phyloP scores from a whole-genome alignment of 2,888 invertebrate genomes.

The Xylota sylvarum region DNA sequence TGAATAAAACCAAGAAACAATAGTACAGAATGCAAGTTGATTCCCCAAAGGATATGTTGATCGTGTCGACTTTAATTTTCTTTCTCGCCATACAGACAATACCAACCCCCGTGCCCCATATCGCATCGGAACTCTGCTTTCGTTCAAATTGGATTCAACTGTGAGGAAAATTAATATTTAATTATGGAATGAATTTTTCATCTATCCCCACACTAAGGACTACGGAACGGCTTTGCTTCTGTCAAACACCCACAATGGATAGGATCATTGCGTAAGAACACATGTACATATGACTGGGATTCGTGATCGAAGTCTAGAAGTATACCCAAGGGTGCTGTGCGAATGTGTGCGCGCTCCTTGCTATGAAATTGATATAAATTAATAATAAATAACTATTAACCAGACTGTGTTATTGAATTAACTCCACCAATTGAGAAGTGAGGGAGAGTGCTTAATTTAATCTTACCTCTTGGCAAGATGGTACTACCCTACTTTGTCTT shows the following conservation, averaged over 20 bases:
- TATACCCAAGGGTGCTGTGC: background rate
- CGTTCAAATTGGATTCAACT: conserved; percentile 31
- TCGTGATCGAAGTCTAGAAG: background rate
- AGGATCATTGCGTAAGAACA: conserved; percentile 5
- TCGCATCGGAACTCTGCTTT: background rate
- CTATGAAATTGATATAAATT: conserved; percentile 52
- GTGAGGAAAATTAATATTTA: conserved; percentile 68
- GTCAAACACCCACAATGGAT: background rate
- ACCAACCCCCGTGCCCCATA: background rate
- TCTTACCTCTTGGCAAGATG: conserved; percentile 18
- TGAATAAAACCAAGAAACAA: background rate
- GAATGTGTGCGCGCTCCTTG: background rate
- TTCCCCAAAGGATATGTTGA: conserved; percentile 14
- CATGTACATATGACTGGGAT: background rate
- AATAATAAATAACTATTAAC: conserved; percentile 56
- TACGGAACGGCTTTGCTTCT: background rate
- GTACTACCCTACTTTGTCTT: conserved; percentile 35
- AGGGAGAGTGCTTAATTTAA: conserved; percentile 46
- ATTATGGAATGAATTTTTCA: conserved; percentile 62
- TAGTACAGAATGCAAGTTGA: background rate
- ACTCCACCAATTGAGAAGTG: conserved; percentile 20
- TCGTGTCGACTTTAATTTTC: conserved; percentile 7
- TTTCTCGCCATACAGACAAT: background rate
- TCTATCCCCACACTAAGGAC: conserved; percentile 16
- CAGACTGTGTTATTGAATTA: conserved; percentile 48